Percentiles rank a stretch among this genome's conserved stretches.
phyloP scores from a whole-genome alignment of 2,888 invertebrate genomes.

The Bombylius major region DNA sequence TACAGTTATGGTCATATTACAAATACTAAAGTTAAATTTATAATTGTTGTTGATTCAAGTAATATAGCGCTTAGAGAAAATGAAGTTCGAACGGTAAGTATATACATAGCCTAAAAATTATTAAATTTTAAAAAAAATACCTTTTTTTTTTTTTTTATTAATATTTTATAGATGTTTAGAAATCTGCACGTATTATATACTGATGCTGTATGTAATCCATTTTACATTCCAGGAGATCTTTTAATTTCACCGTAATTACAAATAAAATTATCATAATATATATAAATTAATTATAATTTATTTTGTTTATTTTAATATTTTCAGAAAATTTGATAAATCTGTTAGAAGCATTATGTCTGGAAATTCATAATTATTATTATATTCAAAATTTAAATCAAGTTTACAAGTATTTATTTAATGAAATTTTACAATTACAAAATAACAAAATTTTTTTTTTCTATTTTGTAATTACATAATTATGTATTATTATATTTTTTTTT shows the following conservation, averaged over 20 bases:
- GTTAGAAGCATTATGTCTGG: constrained; percentile 46
- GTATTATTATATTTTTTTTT: no score
- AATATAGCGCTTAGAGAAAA: constrained; percentile 82
- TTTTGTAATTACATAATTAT: no score
- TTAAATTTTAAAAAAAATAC: no score
- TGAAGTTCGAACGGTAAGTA: constrained; percentile 76
- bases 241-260: constrained; percentile 68
- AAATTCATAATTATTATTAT: constrained; percentile 20
- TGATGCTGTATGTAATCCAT: constrained; percentile 92
- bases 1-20: constrained; percentile 86
- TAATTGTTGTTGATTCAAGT: constrained; percentile 82
- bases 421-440: no score
- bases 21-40: constrained; percentile 91
- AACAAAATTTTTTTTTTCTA: no score
- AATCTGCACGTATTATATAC: constrained; percentile 86
- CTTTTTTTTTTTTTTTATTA: not conserved
- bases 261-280: not conserved
- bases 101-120: not conserved
- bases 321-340: constrained; percentile 53
- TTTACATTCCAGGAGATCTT: constrained; percentile 85
- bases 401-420: no score
- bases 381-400: not conserved
- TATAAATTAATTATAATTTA: not conserved
- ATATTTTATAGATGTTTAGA: constrained; percentile 57
- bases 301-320: constrained; percentile 22